Evolutionary conservation across 2,113 vertebrate species (phyloP), one percentile per base, ranked within the genome.

Genomic region (Ranitomeya imitator): DNA sequence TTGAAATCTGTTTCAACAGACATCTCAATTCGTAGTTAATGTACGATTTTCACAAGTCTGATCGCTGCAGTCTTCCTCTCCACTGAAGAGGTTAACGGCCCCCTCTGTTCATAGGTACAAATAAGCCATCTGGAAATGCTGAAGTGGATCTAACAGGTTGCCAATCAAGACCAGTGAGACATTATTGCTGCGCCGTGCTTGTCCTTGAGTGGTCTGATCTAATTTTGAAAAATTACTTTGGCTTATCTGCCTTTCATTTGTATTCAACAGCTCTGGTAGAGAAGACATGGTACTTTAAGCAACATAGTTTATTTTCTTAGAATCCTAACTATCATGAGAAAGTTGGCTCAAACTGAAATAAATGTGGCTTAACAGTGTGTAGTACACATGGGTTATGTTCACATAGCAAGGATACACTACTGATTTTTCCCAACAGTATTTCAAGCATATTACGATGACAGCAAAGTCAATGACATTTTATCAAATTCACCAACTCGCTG

Each of bases 181-280:
- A 60, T 83, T 82, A 74, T 83, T 59, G 57, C 67, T 52, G 86
- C 79, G 26, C 79, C 51, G 67, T 74, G 86, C 67, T 82, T 80
- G 86, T 87, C 86, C 86, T 87, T 87, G 78, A 87, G 86, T 87
- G 54, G 86, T 81, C 79, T 87, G 78, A 87, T 87, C 86, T 73
- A 87, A 87, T 87, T 87, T 60, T 69, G 78, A 87, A 54, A 81
- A 82, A 69, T 71, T 71, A 81, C 59, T 69, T 81, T 73, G 78
- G 86, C 79, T 87, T 55, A 80, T 87, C 79, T 87, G 86, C 61
- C 78, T 81, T 81, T 59, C 54, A 82, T 81, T 87, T 87, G 78
- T 82, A 87, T 87, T 69, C 78, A 81, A 73, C 16, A 81, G 63
- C 78, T 51, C 78, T 19, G 65, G 26, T 65, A 81, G 51, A 59